Percentiles rank a stretch among this genome's conserved stretches.
Conservation (phyloP, 2,113 vertebrate genomes). For the Delphinus delphis region DNA sequence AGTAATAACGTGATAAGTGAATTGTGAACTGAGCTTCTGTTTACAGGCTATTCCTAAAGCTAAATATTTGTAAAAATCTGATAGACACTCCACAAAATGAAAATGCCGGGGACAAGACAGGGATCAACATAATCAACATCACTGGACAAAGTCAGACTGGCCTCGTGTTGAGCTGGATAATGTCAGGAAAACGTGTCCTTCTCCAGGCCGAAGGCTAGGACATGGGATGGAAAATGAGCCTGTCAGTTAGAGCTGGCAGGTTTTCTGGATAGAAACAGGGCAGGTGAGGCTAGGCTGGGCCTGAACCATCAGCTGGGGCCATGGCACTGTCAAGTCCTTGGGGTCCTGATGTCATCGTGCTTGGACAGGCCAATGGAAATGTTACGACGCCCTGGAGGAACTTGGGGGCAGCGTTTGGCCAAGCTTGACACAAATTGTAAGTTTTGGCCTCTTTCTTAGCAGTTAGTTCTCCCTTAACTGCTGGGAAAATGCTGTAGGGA, state of each 20-base stretch:
- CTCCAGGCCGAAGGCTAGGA: neutral
- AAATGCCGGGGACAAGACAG: neutral
- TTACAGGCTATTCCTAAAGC: neutral
- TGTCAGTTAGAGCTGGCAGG: neutral
- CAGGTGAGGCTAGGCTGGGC: neutral
- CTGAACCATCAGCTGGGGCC: neutral
- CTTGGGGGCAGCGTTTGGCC: neutral
- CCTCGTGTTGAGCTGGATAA: neutral
- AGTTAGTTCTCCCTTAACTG: neutral
- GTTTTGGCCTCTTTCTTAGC: neutral
- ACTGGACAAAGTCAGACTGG: neutral
- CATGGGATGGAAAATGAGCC: neutral
- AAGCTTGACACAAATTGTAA: neutral
- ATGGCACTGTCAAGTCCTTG: neutral
- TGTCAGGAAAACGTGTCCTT: neutral
- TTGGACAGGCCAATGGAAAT: neutral
- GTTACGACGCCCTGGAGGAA: accelerated
- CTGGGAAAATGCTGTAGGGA: no score
- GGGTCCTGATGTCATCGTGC: neutral
- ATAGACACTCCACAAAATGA: neutral
- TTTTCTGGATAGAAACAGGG: neutral
- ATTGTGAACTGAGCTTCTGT: neutral
- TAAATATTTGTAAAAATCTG: neutral
- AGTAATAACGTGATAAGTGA: neutral
- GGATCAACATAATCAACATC: neutral